Conservation (phyloP, 2,888 invertebrate genomes). For the Sinelater perroti region DNA sequence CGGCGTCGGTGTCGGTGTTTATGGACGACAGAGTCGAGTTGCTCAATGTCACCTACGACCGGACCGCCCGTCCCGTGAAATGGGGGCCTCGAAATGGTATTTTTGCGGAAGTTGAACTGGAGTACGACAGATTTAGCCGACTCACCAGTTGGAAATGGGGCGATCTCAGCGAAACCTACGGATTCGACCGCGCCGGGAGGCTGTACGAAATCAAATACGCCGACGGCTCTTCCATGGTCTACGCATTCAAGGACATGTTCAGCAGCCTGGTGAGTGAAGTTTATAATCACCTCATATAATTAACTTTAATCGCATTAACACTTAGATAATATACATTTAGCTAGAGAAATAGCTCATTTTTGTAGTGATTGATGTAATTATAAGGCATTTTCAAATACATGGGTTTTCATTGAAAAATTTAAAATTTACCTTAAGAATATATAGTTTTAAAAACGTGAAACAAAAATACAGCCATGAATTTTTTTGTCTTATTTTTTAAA, state of each 20-base stretch:
- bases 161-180: conserved; percentile 87
- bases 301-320: background rate
- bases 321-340: no score
- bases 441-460: no score
- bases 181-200: conserved; percentile 89
- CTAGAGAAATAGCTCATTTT: no score
- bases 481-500: no score
- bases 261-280: conserved; percentile 77
- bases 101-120: conserved; percentile 88
- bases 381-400: no score
- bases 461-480: no score
- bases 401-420: no score
- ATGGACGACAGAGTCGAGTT: conserved; percentile 88
- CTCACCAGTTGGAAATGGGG: conserved; percentile 94
- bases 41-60: conserved; percentile 86
- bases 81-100: conserved; percentile 87
- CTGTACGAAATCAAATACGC: conserved; percentile 90
- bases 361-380: no score
- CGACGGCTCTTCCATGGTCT: conserved; percentile 89
- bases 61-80: conserved; percentile 83
- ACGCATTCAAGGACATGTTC: conserved; percentile 92
- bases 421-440: no score
- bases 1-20: conserved; percentile 85
- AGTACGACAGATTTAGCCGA: conserved; percentile 90
- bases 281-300: background rate